Evolutionary conservation across 2,888 invertebrate species (phyloP).

Genomic region (Xylophagus ater): DNA sequence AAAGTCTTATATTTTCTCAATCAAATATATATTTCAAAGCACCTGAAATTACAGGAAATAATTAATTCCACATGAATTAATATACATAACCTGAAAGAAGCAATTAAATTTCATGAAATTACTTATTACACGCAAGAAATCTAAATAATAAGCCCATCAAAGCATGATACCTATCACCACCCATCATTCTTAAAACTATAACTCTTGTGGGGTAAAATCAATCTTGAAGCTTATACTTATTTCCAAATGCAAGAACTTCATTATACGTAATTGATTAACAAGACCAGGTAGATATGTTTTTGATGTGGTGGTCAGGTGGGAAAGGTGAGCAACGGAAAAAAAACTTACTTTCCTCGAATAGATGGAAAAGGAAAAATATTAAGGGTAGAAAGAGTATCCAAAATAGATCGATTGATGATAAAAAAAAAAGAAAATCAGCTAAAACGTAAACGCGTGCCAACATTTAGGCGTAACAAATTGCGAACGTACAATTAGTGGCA

Average conservation of each 20-base stretch:
- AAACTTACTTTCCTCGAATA: too few relatives aligned
- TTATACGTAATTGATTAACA: not conserved
- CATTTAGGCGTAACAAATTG: slow-evolving; percentile 38
- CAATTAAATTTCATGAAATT: slow-evolving; percentile 26
- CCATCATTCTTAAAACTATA: too few relatives aligned
- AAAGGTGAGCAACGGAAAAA: too few relatives aligned
- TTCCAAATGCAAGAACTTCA: slow-evolving; percentile 1
- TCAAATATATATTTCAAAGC: too few relatives aligned
- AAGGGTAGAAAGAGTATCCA: too few relatives aligned
- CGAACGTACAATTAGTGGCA: slow-evolving; percentile 11
- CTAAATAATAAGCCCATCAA: slow-evolving; percentile 13
- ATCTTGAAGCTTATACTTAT: too few relatives aligned
- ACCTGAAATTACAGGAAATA: slow-evolving; percentile 35
- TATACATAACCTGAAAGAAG: slow-evolving; percentile 22
- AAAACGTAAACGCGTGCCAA: slow-evolving; percentile 28
- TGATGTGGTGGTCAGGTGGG: not conserved
- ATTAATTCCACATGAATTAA: slow-evolving; percentile 39
- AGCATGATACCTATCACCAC: too few relatives aligned
- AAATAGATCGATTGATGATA: too few relatives aligned
- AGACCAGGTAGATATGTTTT: too few relatives aligned
- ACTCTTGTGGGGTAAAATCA: too few relatives aligned
- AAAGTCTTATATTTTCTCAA: too few relatives aligned
- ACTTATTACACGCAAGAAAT: slow-evolving; percentile 27
- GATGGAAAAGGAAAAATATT: too few relatives aligned
- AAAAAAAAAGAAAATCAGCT: not conserved